A percentile compares a stretch with the other conserved stretches of the same genome.
These are phyloP conservation scores for Heterotis niloticus DNA, from an alignment of 2,113 vertebrate genomes.

Conservation along the genomic window DNA sequence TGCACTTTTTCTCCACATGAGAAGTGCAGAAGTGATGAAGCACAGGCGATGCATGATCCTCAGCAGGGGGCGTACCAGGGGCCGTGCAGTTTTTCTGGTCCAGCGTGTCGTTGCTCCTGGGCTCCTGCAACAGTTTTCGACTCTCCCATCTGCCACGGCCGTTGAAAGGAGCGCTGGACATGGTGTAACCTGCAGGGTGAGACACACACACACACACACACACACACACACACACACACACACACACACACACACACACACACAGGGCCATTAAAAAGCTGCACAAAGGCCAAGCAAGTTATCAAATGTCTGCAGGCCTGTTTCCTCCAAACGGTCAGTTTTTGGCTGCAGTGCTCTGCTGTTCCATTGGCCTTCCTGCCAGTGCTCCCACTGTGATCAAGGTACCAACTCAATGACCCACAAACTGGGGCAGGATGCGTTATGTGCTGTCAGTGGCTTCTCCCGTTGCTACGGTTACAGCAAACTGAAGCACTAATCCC, in stretches of 20 bases:
- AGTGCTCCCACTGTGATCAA: no score
- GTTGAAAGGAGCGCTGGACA: slow-evolving; percentile 56
- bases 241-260: slow-evolving; percentile 29
- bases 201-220: slow-evolving; percentile 6
- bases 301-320: background rate
- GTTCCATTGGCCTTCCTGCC: no score
- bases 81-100: slow-evolving; percentile 83
- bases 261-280: background rate
- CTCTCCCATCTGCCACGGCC: slow-evolving; percentile 63
- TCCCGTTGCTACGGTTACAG: no score
- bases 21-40: background rate
- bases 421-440: no score
- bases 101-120: slow-evolving; percentile 59
- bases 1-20: background rate
- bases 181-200: slow-evolving; percentile 57
- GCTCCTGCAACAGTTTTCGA: slow-evolving; percentile 76
- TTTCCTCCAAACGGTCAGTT: background rate
- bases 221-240: slow-evolving; percentile 26
- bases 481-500: no score
- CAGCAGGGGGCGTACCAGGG: slow-evolving; percentile 69
- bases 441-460: no score
- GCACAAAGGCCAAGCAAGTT: background rate
- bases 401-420: no score
- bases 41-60: background rate
- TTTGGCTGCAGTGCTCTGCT: no score